Conservation (phyloP, 2,797 vertebrate species). For the Intellagama lesueurii region DNA sequence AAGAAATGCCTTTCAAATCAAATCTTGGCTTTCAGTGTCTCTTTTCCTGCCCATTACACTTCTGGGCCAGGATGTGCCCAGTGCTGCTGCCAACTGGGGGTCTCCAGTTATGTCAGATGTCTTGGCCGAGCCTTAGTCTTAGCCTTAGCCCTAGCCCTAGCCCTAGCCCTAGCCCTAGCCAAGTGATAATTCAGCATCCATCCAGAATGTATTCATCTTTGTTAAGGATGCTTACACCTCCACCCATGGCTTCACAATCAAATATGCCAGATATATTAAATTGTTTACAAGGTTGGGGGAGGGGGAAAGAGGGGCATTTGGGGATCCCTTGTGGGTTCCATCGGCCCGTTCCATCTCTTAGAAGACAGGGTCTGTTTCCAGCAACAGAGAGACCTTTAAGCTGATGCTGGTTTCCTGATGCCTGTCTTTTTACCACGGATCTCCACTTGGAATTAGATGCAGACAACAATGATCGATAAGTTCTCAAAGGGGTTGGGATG, state of each 20-base stretch:
- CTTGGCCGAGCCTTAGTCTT: too few relatives aligned
- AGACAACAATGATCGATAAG: conserved; percentile 66
- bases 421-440: conserved; percentile 17
- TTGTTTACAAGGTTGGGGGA: not conserved
- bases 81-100: not conserved
- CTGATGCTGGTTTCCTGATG: conserved; percentile 28
- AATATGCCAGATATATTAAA: not conserved
- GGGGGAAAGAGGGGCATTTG: not conserved
- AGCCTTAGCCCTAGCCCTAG: too few relatives aligned
- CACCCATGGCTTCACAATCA: too few relatives aligned
- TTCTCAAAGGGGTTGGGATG: conserved; percentile 48
- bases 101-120: too few relatives aligned
- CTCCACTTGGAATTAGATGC: conserved; percentile 61
- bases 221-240: too few relatives aligned
- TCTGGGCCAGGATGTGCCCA: not conserved
- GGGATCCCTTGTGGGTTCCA: too few relatives aligned
- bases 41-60: not conserved
- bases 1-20: not conserved
- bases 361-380: conserved; percentile 13
- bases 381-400: conserved; percentile 22
- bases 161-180: too few relatives aligned
- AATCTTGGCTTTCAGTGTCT: not conserved
- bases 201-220: too few relatives aligned
- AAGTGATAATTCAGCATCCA: too few relatives aligned
- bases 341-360: not conserved